Evolutionary conservation across 1,140 invertebrate species (phyloP).

Genomic region (Babylonia areolata): DNA sequence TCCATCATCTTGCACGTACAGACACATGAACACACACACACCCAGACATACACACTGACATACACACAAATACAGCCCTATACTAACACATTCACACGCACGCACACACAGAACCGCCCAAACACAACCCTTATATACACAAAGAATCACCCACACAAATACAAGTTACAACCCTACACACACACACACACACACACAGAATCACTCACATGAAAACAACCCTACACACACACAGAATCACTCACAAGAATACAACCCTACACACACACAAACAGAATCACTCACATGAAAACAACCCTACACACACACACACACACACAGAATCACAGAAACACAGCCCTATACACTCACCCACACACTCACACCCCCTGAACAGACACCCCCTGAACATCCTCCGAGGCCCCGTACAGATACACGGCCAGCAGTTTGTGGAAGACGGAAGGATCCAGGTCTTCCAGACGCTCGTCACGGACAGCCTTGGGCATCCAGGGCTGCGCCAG

Average conservation of each 20-base stretch:
- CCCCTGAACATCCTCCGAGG: background rate
- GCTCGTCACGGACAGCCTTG: conserved; percentile 79
- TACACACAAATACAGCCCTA: background rate
- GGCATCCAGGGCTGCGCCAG: conserved; percentile 65
- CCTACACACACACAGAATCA: background rate
- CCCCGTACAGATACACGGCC: conserved; percentile 84
- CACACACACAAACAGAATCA: background rate
- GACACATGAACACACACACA: background rate
- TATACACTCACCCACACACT: conserved; percentile 8
- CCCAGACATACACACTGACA: background rate
- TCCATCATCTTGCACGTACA: too few species aligned
- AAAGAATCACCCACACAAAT: background rate
- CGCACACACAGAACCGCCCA: background rate
- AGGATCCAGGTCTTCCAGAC: conserved; percentile 84
- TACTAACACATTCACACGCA: background rate
- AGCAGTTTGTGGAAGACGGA: conserved; percentile 85
- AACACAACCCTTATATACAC: background rate
- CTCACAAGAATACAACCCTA: too few species aligned
- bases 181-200: conserved; percentile 8
- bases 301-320: background rate
- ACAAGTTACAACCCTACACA: too few species aligned
- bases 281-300: background rate
- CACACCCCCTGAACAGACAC: background rate
- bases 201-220: background rate
- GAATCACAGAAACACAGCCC: background rate